A percentile compares a stretch with the other conserved stretches of the same genome.
Conservation (phyloP, 2,113 vertebrate genomes). For the Eulemur macaco region DNA sequence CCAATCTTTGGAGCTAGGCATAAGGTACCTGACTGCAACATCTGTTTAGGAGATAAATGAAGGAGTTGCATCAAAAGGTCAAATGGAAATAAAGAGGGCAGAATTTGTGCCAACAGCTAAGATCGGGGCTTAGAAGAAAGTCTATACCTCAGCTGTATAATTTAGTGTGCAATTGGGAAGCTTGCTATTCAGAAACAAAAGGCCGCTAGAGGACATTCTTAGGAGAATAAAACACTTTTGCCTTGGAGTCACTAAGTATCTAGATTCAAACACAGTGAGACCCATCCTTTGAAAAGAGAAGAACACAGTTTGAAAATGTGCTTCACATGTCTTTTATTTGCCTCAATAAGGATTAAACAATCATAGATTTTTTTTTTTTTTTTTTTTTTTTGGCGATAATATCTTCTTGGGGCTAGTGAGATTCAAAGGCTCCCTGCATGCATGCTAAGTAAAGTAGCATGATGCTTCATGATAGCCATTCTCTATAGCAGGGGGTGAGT, state of each 20-base stretch:
- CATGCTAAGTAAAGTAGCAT: background rate
- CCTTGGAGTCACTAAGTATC: background rate
- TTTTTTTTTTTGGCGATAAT: background rate
- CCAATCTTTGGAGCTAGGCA: conserved; percentile 57
- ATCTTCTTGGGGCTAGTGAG: background rate
- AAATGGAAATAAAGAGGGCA: conserved; percentile 65
- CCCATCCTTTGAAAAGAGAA: conserved; percentile 11
- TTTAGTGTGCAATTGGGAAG: background rate
- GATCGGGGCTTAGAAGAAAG: conserved; percentile 10
- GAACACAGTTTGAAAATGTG: background rate
- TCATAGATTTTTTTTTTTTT: background rate
- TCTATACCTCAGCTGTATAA: conserved; percentile 28
- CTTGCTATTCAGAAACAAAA: conserved; percentile 47
- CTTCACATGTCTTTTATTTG: background rate
- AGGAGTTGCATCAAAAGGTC: conserved; percentile 52
- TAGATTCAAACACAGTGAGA: background rate
- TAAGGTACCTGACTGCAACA: conserved; percentile 61
- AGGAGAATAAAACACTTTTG: conserved; percentile 4
- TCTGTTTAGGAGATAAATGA: conserved; percentile 73
- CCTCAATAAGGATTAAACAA: background rate
- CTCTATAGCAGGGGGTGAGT: background rate
- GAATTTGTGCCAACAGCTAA: conserved; percentile 59
- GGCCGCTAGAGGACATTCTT: background rate
- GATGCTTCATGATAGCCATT: accelerated
- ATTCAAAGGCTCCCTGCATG: background rate